phyloP scores from a whole-genome alignment of 2,113 vertebrate genomes.

The Ascaphus truei region DNA sequence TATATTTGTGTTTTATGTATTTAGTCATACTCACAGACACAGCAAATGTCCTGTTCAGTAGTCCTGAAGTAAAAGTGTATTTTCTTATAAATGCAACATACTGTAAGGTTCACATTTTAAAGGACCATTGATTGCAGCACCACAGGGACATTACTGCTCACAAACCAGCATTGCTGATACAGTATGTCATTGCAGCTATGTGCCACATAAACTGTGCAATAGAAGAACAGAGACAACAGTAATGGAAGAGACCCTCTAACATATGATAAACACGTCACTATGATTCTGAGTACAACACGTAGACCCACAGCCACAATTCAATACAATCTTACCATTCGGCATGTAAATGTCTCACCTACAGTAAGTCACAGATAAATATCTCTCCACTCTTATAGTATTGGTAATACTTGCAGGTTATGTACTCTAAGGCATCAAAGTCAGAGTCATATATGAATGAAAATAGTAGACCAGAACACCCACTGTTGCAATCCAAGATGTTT shows the following conservation, averaged over 20 bases:
- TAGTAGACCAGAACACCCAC: too few species aligned
- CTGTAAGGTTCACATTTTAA: constrained; percentile 26
- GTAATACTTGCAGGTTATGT: too few species aligned
- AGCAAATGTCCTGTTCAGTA: neutral
- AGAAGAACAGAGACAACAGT: constrained; percentile 8
- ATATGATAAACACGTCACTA: neutral
- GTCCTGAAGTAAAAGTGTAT: constrained; percentile 1
- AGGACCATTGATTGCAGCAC: constrained; percentile 4
- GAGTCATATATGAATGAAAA: too few species aligned
- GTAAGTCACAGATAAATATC: too few species aligned
- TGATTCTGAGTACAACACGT: constrained; percentile 5
- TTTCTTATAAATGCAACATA: constrained; percentile 23
- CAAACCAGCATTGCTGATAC: constrained; percentile 16
- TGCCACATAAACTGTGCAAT: constrained; percentile 12
- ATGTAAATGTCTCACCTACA: neutral
- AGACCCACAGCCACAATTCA: constrained; percentile 4
- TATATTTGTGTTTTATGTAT: neutral
- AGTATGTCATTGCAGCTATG: constrained; percentile 25
- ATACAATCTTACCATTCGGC: neutral
- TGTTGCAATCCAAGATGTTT: too few species aligned
- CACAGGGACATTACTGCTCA: constrained; percentile 24
- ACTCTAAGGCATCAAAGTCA: too few species aligned
- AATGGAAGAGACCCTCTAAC: too few species aligned
- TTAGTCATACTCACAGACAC: neutral
- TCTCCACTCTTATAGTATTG: too few species aligned